Conservation (phyloP, 1,140 invertebrate species). For the Drepana arcuata region DNA sequence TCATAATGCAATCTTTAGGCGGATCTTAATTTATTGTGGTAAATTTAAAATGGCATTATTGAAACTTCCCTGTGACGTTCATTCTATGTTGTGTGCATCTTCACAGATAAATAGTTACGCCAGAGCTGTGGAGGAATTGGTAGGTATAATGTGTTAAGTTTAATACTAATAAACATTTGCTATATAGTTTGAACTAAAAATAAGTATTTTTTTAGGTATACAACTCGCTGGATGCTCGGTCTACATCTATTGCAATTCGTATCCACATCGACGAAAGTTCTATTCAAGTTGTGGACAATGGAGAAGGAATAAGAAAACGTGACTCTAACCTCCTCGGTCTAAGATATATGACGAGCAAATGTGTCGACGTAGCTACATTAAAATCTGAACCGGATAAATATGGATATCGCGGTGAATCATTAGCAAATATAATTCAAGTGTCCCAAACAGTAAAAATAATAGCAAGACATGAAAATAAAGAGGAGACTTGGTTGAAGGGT, state of each 20-base stretch:
- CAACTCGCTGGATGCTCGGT: slow-evolving; percentile 77
- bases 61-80: slow-evolving; percentile 32
- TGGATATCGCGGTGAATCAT: slow-evolving; percentile 77
- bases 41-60: slow-evolving; percentile 35
- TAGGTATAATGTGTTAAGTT: too few relatives aligned
- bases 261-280: slow-evolving; percentile 72
- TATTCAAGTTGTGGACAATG: slow-evolving; percentile 80
- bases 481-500: slow-evolving; percentile 63
- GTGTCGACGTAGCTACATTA: slow-evolving; percentile 64
- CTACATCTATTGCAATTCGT: slow-evolving; percentile 75
- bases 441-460: slow-evolving; percentile 72
- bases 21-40: too few relatives aligned
- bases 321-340: slow-evolving; percentile 72
- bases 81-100: slow-evolving; percentile 33
- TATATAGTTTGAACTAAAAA: too few relatives aligned
- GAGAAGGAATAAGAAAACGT: slow-evolving; percentile 68
- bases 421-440: slow-evolving; percentile 75
- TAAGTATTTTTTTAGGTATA: slow-evolving; percentile 68
- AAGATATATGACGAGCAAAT: slow-evolving; percentile 78
- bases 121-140: slow-evolving; percentile 48
- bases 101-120: slow-evolving; percentile 32
- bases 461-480: slow-evolving; percentile 50
- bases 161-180: too few relatives aligned
- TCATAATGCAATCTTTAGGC: too few relatives aligned
- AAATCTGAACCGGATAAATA: slow-evolving; percentile 68